Evolutionary conservation across 2,113 vertebrate species (phyloP).

Genomic region (Lepus timidus): DNA sequence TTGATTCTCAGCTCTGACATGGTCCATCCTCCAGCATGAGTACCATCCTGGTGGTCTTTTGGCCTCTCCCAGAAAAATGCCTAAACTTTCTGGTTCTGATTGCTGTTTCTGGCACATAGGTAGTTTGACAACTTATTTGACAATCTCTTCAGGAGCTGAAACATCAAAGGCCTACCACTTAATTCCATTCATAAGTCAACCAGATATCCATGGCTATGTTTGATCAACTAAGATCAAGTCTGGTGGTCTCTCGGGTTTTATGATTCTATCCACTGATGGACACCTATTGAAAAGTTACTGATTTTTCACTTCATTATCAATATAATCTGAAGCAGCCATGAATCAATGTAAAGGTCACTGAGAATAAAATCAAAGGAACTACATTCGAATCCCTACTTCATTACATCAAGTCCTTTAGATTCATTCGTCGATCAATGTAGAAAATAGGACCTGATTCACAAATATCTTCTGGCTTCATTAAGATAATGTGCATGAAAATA

Average conservation of each 20-base stretch:
- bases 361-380: constrained; percentile 59
- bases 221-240: neutral
- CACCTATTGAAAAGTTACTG: neutral
- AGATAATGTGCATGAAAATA: constrained; percentile 8
- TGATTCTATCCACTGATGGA: neutral
- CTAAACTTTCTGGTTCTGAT: neutral
- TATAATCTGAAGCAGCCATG: constrained; percentile 56
- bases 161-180: too few species aligned
- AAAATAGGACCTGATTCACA: constrained; percentile 6
- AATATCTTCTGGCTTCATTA: constrained; percentile 32
- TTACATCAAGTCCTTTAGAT: constrained; percentile 23
- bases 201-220: neutral
- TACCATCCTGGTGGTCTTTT: neutral
- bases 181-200: neutral
- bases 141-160: neutral
- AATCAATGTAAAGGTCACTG: constrained; percentile 57
- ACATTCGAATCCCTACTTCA: constrained; percentile 50
- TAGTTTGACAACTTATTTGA: neutral
- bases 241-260: neutral
- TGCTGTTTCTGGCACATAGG: neutral
- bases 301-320: constrained; percentile 48
- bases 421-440: neutral
- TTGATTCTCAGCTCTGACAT: neutral
- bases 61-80: neutral
- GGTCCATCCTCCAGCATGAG: neutral